Conservation (phyloP, 2,888 invertebrate species). For the Chloroclysta siterata region DNA sequence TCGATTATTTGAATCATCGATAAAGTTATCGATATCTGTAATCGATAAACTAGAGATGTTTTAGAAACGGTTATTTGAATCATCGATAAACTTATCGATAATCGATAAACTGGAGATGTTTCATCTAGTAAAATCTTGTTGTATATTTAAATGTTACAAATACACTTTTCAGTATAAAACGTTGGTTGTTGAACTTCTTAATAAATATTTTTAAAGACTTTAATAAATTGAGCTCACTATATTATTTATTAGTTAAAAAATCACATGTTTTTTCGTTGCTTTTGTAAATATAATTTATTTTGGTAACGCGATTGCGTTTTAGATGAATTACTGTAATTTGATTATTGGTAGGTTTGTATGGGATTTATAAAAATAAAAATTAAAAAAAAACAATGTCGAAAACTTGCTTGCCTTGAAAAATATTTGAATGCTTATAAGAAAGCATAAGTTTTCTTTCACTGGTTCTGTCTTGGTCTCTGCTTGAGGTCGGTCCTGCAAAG, state of each 20-base stretch:
- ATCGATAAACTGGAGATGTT: no score
- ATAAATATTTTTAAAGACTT: slow-evolving; percentile 26
- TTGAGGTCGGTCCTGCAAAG: not conserved
- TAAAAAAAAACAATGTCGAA: not conserved
- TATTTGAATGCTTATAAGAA: not conserved
- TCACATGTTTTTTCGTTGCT: slow-evolving; percentile 17
- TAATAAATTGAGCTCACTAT: slow-evolving; percentile 31
- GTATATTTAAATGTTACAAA: not conserved
- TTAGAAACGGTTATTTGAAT: no score
- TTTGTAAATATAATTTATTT: slow-evolving; percentile 42
- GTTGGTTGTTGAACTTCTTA: slow-evolving; percentile 16
- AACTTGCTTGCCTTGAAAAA: not conserved
- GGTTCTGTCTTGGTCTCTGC: not conserved
- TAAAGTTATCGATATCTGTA: no score
- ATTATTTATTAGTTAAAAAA: slow-evolving; percentile 31
- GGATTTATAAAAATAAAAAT: slow-evolving; percentile 13
- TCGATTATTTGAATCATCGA: slow-evolving; percentile 20
- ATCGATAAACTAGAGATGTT: no score
- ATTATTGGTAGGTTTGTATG: slow-evolving; percentile 14
- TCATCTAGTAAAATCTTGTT: no score
- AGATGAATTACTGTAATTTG: slow-evolving; percentile 23
- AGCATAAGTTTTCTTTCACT: not conserved
- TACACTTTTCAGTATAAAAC: slow-evolving; percentile 11
- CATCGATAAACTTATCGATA: no score
- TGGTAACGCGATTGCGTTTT: slow-evolving; percentile 26